Conservation (phyloP, 2,888 invertebrate species). For the Synergus laeviventris region DNA sequence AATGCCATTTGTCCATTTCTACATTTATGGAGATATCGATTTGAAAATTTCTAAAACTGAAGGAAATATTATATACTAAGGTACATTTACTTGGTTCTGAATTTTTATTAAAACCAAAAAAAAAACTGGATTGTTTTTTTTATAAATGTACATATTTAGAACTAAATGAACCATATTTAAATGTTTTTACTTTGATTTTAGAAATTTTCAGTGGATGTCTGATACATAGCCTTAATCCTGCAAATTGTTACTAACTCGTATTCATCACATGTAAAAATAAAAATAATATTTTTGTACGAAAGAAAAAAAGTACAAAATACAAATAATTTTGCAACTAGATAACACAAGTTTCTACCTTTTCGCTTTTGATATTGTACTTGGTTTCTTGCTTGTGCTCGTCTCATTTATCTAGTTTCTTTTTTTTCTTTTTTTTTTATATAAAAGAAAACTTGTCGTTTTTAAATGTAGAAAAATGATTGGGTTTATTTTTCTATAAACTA, state of each 20-base stretch:
- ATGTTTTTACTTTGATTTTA: no score
- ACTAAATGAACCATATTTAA: no score
- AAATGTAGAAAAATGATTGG: neutral
- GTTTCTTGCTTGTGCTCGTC: conserved; percentile 15
- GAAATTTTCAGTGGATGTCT: no score
- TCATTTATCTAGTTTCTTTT: neutral
- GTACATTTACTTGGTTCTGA: no score
- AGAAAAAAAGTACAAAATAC: neutral
- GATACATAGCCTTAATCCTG: neutral
- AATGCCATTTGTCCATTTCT: no score
- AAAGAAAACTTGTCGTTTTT: neutral
- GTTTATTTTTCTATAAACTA: conserved; percentile 36
- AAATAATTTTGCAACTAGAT: conserved; percentile 6
- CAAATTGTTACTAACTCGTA: neutral
- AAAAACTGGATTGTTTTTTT: no score
- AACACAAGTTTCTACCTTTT: conserved; percentile 32
- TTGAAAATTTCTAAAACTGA: no score
- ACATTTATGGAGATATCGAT: no score
- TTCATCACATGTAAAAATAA: neutral
- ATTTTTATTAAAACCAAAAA: no score
- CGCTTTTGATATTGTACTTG: conserved; percentile 14
- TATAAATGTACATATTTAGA: no score
- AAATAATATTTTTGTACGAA: conserved; percentile 29
- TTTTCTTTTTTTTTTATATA: neutral
- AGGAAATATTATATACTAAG: no score